Evolutionary conservation across 2,888 invertebrate genomes (phyloP).

Genomic region (Hemaris fuciformis): DNA sequence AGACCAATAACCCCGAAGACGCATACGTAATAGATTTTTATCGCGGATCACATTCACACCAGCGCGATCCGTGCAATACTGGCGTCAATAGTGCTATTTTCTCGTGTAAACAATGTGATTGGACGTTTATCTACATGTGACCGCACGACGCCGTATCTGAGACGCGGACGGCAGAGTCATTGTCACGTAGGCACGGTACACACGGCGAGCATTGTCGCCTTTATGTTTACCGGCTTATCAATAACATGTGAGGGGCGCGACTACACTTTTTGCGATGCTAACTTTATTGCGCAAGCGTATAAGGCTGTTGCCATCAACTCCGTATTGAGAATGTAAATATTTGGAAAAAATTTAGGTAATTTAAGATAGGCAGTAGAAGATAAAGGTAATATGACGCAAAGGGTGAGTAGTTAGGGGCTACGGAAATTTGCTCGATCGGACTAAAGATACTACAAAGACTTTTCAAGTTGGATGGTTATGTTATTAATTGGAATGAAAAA

Average conservation of each 20-base stretch:
- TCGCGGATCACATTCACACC: background rate
- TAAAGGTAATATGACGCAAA: too few species aligned
- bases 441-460: too few species aligned
- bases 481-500: too few species aligned
- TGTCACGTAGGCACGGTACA: constrained; percentile 60
- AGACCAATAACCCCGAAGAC: too few species aligned
- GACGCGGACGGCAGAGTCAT: constrained; percentile 57
- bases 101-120: constrained; percentile 49
- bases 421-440: too few species aligned
- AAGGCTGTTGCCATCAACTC: background rate
- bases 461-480: too few species aligned
- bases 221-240: constrained; percentile 74
- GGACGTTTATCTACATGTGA: constrained; percentile 59
- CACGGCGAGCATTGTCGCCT: constrained; percentile 56
- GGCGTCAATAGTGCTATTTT: constrained; percentile 17
- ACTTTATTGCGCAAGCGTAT: background rate
- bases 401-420: too few species aligned
- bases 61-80: constrained; percentile 3
- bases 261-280: constrained; percentile 35
- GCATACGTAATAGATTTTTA: too few species aligned
- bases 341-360: too few species aligned
- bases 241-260: constrained; percentile 49
- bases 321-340: too few species aligned
- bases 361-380: too few species aligned
- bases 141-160: constrained; percentile 40